Evolutionary conservation across 2,113 vertebrate species (phyloP), one percentile per base, ranked within the genome.

Genomic region (Perca schrenkii): DNA sequence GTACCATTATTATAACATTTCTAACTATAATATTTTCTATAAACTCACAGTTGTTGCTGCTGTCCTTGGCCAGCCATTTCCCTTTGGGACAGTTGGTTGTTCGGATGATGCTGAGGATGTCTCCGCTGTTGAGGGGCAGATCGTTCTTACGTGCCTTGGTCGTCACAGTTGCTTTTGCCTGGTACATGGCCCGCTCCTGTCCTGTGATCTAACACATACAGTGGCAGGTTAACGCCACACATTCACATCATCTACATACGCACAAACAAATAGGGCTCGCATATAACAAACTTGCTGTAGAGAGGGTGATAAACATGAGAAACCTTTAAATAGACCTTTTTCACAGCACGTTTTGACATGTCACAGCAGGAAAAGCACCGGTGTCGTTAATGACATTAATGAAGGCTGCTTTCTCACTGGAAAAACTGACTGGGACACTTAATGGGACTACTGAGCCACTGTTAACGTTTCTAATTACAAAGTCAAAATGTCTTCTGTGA

Each of bases 21-120:
- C 15, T 28, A 8, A 25, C 58, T 6, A 50, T 8, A 31, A 5
- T 2, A 21, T 25, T 43, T n/a, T 16, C 5, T 36, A 4, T 14
- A 1, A 22, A 95, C 97, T 96, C 93, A 99, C 97, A 93, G 81
- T 90, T 93, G 89, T 94, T 94, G 40, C 52, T 83, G 77, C 77
- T 19, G 86, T 89, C 93, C 75, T 92, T 93, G 77, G 94, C 93
- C 82, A 96, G 93, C 92, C 95, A 94, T 58, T 83, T 91, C 28
- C 93, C 96, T 77, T 91, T 86, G 1, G 95, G 95, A 63, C 85
- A 93, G 6, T 87, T 87, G 66, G 89, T 90, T 17, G 82, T 93
- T 12, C 91, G 92, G 81, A 94, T 93, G 75, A 94, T 82, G 12
- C 89, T 90, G 72, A 91, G 62, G 5, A 62, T 40, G 14, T 96